Base-by-base conservation (phyloP, 2,797 vertebrate species). In the Nyctibius grandis region DNA sequence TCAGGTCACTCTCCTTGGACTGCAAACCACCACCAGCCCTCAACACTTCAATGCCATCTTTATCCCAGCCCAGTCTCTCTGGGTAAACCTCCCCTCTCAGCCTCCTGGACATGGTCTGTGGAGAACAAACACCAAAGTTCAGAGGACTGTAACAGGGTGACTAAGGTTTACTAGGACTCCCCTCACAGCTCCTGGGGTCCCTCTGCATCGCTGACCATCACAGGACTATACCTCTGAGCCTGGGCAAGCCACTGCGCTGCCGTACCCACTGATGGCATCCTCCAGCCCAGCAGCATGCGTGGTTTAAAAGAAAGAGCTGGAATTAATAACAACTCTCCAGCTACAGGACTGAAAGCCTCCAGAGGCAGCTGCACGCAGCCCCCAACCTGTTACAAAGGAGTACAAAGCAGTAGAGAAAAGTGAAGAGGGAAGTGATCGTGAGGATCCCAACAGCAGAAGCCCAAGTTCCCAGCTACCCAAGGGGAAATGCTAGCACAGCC, bases 261-360 rank as follows among this genome's bases (percentile, higher is more conserved):
- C 13, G 0, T 67, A 83, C 60, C 44, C 63, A 5, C 50, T 48
- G 77, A 65, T 14, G 26, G 53, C 59, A 85, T 87, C 84, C 84
- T 91, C 50, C 75, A 89, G 88, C 70, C 76, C 76, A 81, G 74
- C 61, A 76, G 70, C 11, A 17, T 2, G 12, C 26, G 47, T 19
- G 33, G 83, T 69, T 85, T 19, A 79, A 92, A 91, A 92, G 81
- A 86, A 78, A 1, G 1, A 80, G 82, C 51, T 95, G 59, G 63
- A 77, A 78, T 8, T 57, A 56, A 8, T 74, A 89, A 82, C 63
- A 85, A 21, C 60, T 60, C 88, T 89, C 84, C 82, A 92, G 70
- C 78, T 93, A 85, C 12, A 85, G 61, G 72, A 90, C 67, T 78
- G 59, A 93, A 92, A 88, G 91, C 77, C 82, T 87, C 56, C 89